phyloP scores from a whole-genome alignment of 2,888 invertebrate species.

The Amphipoea lucens region DNA sequence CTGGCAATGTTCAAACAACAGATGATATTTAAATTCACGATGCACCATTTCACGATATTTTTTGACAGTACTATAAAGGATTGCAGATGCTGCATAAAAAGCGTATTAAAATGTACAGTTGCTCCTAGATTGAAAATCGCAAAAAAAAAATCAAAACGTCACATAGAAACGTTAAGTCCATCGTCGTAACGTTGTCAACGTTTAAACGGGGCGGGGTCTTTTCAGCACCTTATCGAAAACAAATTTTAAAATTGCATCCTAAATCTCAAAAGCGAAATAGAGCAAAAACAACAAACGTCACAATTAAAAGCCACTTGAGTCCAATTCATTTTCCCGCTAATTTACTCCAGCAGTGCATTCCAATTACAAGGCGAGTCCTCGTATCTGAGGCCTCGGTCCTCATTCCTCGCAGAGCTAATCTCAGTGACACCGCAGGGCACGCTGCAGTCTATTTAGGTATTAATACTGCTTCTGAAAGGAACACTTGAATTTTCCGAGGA shows the following conservation, averaged over 20 bases:
- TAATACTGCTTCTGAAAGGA: slow-evolving; percentile 68
- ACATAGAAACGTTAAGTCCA: not conserved
- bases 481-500: slow-evolving; percentile 64
- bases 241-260: not conserved
- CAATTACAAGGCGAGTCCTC: slow-evolving; percentile 48
- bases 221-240: not conserved
- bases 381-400: slow-evolving; percentile 38
- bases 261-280: not conserved
- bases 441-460: slow-evolving; percentile 70
- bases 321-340: slow-evolving; percentile 48
- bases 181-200: not conserved
- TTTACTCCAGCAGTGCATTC: slow-evolving; percentile 46
- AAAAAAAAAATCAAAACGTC: not conserved
- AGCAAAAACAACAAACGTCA: slow-evolving; percentile 1
- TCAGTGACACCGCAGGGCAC: slow-evolving; percentile 71
- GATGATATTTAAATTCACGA: slow-evolving; percentile 12
- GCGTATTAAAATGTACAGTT: not conserved
- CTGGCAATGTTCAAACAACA: slow-evolving; percentile 10
- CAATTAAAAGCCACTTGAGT: slow-evolving; percentile 16
- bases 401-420: slow-evolving; percentile 70
- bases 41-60: not conserved
- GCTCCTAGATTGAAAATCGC: not conserved
- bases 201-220: not conserved
- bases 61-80: not conserved
- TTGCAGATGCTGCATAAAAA: not conserved